Percentiles rank a stretch among this genome's conserved stretches.
phyloP scores from a whole-genome alignment of 2,113 vertebrate genomes.

The Strigops habroptila region DNA sequence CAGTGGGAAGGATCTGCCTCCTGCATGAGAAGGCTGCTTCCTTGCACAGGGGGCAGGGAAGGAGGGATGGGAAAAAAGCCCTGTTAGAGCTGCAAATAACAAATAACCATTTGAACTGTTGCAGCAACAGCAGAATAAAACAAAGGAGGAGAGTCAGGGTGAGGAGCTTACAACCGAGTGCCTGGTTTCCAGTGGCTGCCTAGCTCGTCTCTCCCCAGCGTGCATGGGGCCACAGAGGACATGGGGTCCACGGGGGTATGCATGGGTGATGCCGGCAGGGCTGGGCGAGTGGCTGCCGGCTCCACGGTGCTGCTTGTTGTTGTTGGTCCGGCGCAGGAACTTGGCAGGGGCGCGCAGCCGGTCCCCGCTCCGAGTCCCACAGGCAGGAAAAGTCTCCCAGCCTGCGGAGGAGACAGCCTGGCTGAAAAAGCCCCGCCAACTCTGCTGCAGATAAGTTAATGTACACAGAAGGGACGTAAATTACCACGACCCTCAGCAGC shows the following conservation, averaged over 20 bases:
- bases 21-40: slow-evolving; percentile 45
- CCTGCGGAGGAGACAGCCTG: slow-evolving; percentile 93
- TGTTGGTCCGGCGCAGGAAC: slow-evolving; percentile 81
- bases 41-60: background rate
- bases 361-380: slow-evolving; percentile 77
- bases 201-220: background rate
- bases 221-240: fast-evolving
- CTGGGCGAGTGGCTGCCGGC: slow-evolving; percentile 72
- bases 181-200: background rate
- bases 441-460: slow-evolving; percentile 98
- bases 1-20: background rate
- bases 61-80: slow-evolving; percentile 28
- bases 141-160: background rate
- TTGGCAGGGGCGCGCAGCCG: slow-evolving; percentile 77
- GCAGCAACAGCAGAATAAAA: slow-evolving; percentile 34
- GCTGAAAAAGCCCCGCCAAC: slow-evolving; percentile 91
- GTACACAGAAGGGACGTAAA: slow-evolving; percentile 92
- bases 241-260: background rate
- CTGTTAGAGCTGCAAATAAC: slow-evolving; percentile 46
- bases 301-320: slow-evolving; percentile 77
- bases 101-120: slow-evolving; percentile 57
- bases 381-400: slow-evolving; percentile 91
- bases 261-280: slow-evolving; percentile 69
- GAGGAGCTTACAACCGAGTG: background rate
- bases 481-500: slow-evolving; percentile 94